Evolutionary conservation across 2,888 invertebrate species (phyloP).

Genomic region (Tetramorium bicarinatum): DNA sequence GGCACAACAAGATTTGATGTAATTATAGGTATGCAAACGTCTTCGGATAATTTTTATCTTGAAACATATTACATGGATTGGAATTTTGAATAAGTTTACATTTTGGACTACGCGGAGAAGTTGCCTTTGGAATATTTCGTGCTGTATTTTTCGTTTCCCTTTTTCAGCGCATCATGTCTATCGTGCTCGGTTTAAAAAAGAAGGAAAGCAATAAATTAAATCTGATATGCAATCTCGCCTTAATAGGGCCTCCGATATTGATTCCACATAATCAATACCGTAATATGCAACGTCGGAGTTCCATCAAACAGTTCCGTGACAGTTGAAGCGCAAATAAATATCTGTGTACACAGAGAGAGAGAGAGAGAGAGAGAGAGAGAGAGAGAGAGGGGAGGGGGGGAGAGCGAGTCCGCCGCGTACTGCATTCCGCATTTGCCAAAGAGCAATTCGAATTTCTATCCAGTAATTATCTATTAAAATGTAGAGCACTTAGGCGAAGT

Average conservation of each 20-base stretch:
- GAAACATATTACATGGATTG: neutral
- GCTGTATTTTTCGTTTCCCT: neutral
- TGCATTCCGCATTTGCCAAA: conserved; percentile 26
- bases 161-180: too few species aligned
- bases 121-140: neutral
- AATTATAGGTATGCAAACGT: neutral
- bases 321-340: conserved; percentile 48
- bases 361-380: too few species aligned
- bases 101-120: neutral
- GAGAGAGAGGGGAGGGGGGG: too few species aligned
- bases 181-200: neutral
- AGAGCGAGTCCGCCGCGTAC: neutral
- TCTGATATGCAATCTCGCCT: conserved; percentile 16
- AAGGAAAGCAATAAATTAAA: neutral
- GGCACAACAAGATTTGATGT: neutral
- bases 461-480: conserved; percentile 56
- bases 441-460: conserved; percentile 48
- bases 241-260: conserved; percentile 9
- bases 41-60: neutral
- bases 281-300: conserved; percentile 20
- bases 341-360: conserved; percentile 3
- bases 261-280: conserved; percentile 23
- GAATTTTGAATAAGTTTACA: neutral
- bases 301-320: neutral
- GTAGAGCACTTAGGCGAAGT: conserved; percentile 48